Conservation (phyloP, 2,888 invertebrate species). For the Hermaeophaga mercurialis region DNA sequence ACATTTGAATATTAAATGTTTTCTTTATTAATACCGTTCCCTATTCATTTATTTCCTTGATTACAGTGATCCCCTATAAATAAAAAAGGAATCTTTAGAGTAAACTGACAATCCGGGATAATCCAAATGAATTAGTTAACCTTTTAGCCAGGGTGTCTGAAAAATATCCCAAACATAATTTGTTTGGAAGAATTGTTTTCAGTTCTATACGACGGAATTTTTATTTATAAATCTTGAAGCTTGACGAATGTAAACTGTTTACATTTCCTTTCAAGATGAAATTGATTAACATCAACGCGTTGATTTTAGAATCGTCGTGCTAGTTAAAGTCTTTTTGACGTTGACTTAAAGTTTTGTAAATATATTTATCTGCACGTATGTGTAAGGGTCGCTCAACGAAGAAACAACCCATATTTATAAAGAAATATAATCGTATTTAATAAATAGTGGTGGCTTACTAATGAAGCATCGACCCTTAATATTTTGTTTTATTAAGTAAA, state of each 20-base stretch:
- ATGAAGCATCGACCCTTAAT: too few relatives aligned
- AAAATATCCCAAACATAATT: not conserved
- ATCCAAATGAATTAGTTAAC: conserved; percentile 2
- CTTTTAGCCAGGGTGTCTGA: not conserved
- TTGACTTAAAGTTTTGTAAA: not conserved
- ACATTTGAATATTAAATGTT: conserved; percentile 1
- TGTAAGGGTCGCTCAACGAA: too few relatives aligned
- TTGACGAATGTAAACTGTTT: conserved; percentile 14
- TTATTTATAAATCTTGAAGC: conserved; percentile 10
- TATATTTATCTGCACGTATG: not conserved
- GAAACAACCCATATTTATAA: too few relatives aligned
- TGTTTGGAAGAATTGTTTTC: conserved; percentile 7
- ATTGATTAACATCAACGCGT: conserved; percentile 8
- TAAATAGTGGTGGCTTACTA: too few relatives aligned
- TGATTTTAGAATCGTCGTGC: not conserved
- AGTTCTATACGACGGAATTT: conserved; percentile 7
- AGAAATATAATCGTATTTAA: too few relatives aligned
- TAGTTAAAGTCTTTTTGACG: not conserved
- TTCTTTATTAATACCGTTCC: not conserved
- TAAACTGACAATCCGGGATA: conserved; percentile 10
- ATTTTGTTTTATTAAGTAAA: too few relatives aligned
- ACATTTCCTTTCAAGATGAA: conserved; percentile 6
- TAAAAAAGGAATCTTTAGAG: conserved; percentile 3
- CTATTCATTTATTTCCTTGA: not conserved
- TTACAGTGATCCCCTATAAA: not conserved